Evolutionary conservation across 1,140 invertebrate genomes (phyloP), one percentile per base, ranked within the genome.

Genomic region (Papilio glaucus): DNA sequence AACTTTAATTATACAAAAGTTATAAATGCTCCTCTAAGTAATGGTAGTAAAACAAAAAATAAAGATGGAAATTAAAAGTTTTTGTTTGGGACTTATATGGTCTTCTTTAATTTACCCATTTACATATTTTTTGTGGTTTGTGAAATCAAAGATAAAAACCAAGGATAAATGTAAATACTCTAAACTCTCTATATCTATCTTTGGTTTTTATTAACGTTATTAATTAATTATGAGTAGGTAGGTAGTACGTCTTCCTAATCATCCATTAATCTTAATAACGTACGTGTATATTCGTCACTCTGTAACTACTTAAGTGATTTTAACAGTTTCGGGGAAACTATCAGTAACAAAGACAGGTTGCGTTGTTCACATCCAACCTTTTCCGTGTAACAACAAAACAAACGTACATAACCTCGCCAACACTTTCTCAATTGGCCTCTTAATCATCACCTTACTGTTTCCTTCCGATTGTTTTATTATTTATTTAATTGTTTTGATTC

Each of bases 371-470:
- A 69, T 33, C 67, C 67, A 49, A 69, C 67, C 67, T 69, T 69
- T 69, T 69, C 42, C 42, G 24, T 69, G 67, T 69, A 37, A 24
- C 63, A 69, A 49, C 41, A 69, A 49, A 69, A 69, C 67, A 69
- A 69, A 53, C 26, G 45, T 18, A 15, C 29, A 33, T 6, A 57
- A 57, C 21, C 18, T 57, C 21, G 21, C 18, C 10, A 12, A 26
- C 49, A 57, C n/a, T n/a, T n/a, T n/a, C n/a, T n/a, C n/a, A 57
- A 39, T 65, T 21, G 33, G 15, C 62, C n/a, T 37, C 33, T 63
- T 18, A 39, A 65, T 65, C 18, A 65, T 65, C 24, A 57, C 1
- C 45, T 13, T 53, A 57, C 15, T 18, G 4, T 4, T 12, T 26
- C 21, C 18, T 57, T 5, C 8, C 9, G 10, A n/a, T n/a, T 10